These are phyloP conservation scores for Hydroisotoma schaefferi DNA, from an alignment of 2,888 invertebrate genomes.

Conservation along the genomic window DNA sequence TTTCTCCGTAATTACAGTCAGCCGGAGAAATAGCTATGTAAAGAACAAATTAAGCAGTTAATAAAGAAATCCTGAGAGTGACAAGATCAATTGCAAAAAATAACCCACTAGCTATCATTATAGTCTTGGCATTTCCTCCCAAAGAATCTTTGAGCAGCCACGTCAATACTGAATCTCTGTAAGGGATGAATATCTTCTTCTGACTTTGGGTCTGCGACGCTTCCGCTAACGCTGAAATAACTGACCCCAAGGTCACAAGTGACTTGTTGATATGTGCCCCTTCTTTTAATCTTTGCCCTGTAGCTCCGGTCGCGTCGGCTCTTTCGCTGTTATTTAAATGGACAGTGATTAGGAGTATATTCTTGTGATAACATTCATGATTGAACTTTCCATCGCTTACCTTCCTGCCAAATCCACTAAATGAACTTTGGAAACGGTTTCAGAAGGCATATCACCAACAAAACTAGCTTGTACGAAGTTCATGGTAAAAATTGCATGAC, in stretches of 20 bases:
- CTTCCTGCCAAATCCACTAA: slow-evolving; percentile 84
- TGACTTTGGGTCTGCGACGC: slow-evolving; percentile 36
- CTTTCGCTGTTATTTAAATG: slow-evolving; percentile 63
- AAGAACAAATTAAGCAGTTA: not conserved
- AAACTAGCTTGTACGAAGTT: slow-evolving; percentile 84
- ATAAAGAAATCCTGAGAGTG: not conserved
- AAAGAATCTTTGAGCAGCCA: slow-evolving; percentile 84
- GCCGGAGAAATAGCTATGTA: slow-evolving; percentile 9
- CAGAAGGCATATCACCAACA: slow-evolving; percentile 70
- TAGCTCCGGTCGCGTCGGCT: slow-evolving; percentile 84
- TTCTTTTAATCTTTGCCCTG: slow-evolving; percentile 79
- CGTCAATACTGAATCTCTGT: slow-evolving; percentile 81
- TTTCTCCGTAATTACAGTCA: slow-evolving; percentile 83
- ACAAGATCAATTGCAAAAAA: not conserved
- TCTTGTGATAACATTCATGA: not conserved
- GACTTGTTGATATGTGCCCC: slow-evolving; percentile 90
- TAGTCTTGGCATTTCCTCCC: slow-evolving; percentile 85
- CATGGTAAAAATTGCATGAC: slow-evolving; percentile 87
- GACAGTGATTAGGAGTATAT: not conserved
- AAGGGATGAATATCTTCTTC: slow-evolving; percentile 68
- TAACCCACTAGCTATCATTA: slow-evolving; percentile 72
- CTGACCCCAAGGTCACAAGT: slow-evolving; percentile 79
- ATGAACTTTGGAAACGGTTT: slow-evolving; percentile 85
- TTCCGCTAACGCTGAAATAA: slow-evolving; percentile 75
- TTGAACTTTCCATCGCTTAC: too few relatives aligned